Conservation (phyloP, 2,888 invertebrate genomes). For the Smittia aterrima region DNA sequence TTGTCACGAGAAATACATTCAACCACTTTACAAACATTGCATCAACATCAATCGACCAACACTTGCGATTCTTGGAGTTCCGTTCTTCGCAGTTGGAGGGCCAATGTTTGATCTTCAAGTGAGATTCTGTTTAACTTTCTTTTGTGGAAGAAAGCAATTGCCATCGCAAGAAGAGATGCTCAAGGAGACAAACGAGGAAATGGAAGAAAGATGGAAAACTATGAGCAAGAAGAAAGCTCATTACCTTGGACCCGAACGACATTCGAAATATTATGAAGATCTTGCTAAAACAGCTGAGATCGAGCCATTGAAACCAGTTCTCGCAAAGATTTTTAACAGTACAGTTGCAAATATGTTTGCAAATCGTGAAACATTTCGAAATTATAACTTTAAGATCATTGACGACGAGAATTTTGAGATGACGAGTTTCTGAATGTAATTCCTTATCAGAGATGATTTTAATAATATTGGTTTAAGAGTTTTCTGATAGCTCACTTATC, state of each 20-base stretch:
- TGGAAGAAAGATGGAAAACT: background rate
- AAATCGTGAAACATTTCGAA: background rate
- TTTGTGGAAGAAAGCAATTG: background rate
- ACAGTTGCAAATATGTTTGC: background rate
- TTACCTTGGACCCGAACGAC: background rate
- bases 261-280: background rate
- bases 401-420: background rate
- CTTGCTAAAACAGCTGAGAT: background rate
- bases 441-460: too few species aligned
- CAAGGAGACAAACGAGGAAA: background rate
- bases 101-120: background rate
- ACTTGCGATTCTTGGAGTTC: slow-evolving; percentile 73
- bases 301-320: background rate
- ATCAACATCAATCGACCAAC: slow-evolving; percentile 72
- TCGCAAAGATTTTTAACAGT: background rate
- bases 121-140: background rate
- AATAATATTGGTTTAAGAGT: too few species aligned
- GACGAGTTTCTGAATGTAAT: too few species aligned
- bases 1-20: slow-evolving; percentile 70
- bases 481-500: too few species aligned
- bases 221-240: background rate
- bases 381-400: background rate
- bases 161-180: slow-evolving; percentile 1
- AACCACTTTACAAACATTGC: slow-evolving; percentile 77
- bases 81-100: background rate